phyloP scores from a whole-genome alignment of 2,888 invertebrate genomes.

The Slavum lentiscoides region DNA sequence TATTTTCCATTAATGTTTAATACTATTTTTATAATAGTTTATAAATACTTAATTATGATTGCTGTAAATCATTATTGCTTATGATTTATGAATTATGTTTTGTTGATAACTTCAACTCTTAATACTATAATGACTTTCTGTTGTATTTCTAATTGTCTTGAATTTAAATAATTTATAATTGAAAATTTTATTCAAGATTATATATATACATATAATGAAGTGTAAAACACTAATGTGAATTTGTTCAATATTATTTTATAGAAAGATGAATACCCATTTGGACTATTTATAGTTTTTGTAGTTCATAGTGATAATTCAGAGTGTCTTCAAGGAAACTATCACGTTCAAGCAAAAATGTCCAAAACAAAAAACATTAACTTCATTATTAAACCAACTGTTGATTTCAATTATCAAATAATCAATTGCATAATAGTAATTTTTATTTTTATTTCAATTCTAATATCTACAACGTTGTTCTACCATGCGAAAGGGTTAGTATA shows the following conservation, averaged over 20 bases:
- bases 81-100: not conserved
- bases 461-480: slow-evolving; percentile 26
- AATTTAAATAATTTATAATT: no score
- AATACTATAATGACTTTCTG: not conserved
- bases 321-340: slow-evolving; percentile 52
- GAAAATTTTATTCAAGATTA: no score
- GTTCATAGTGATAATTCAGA: slow-evolving; percentile 62
- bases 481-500: slow-evolving; percentile 23
- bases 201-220: not conserved
- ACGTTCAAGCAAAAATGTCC: slow-evolving; percentile 1
- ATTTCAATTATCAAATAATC: slow-evolving; percentile 45
- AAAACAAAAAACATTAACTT: slow-evolving; percentile 33
- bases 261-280: slow-evolving; percentile 59
- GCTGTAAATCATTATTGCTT: not conserved
- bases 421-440: slow-evolving; percentile 24
- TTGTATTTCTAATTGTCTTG: not conserved
- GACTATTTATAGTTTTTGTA: slow-evolving; percentile 64
- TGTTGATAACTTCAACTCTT: not conserved
- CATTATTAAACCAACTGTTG: slow-evolving; percentile 33
- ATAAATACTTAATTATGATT: not conserved
- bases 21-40: no score
- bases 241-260: slow-evolving; percentile 57
- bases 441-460: slow-evolving; percentile 21
- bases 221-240: not conserved
- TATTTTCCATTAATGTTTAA: not conserved